Evolutionary conservation across 2,888 invertebrate species (phyloP).

Genomic region (Cyaniris semiargus): DNA sequence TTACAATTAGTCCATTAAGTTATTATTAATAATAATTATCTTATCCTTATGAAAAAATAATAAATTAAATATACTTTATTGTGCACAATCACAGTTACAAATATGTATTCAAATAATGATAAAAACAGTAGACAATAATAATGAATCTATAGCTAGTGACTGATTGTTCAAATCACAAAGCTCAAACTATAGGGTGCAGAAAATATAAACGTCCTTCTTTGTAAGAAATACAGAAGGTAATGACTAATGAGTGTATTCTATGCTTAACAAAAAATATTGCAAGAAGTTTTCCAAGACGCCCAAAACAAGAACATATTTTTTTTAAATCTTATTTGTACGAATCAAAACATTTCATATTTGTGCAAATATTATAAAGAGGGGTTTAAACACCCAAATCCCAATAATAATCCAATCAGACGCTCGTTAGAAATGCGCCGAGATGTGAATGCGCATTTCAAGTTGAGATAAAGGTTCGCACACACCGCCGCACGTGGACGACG

Average conservation of each 20-base stretch:
- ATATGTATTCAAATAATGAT: too few relatives aligned
- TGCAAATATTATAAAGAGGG: constrained; percentile 22
- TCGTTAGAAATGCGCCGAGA: constrained; percentile 62
- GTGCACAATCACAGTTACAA: too few relatives aligned
- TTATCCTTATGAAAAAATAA: too few relatives aligned
- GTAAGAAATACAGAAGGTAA: not conserved
- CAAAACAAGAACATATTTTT: not conserved
- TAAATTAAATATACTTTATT: too few relatives aligned
- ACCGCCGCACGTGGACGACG: constrained; percentile 66
- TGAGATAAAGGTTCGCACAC: constrained; percentile 63
- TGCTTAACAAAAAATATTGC: not conserved
- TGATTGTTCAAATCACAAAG: too few relatives aligned
- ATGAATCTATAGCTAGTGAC: too few relatives aligned
- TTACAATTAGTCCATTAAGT: too few relatives aligned
- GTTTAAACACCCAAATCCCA: constrained; percentile 33
- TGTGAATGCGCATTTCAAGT: constrained; percentile 72
- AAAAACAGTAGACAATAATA: too few relatives aligned
- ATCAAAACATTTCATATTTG: not conserved
- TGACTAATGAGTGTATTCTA: not conserved
- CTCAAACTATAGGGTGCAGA: not conserved
- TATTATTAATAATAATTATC: too few relatives aligned
- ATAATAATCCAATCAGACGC: constrained; percentile 68
- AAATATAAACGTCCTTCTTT: not conserved
- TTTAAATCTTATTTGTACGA: not conserved
- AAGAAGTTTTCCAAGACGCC: not conserved